phyloP scores from a whole-genome alignment of 2,888 invertebrate species.

The Eupithecia subumbrata region DNA sequence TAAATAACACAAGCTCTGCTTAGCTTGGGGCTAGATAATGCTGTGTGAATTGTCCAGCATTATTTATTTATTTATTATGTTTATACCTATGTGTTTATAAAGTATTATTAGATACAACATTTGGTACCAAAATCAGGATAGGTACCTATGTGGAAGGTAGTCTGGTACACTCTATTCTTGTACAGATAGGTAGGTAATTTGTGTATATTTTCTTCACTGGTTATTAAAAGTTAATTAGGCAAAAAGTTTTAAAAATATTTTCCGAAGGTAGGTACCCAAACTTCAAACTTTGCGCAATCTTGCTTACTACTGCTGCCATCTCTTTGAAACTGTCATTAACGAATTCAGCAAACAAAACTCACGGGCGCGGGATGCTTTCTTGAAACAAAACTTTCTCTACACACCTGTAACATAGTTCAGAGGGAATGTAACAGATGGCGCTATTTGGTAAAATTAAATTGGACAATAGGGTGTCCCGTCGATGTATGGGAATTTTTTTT shows the following conservation, averaged over 20 bases:
- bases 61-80: no score
- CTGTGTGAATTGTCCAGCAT: no score
- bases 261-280: not conserved
- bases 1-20: no score
- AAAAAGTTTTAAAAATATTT: not conserved
- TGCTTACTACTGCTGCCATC: slow-evolving; percentile 24
- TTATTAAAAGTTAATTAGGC: no score
- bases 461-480: not conserved
- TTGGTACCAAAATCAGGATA: no score
- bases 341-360: not conserved
- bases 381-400: not conserved
- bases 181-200: no score
- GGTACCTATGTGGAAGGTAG: no score
- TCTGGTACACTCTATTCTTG: no score
- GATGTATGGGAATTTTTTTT: no score
- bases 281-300: not conserved
- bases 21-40: no score
- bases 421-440: slow-evolving; percentile 36
- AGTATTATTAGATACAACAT: no score
- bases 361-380: not conserved
- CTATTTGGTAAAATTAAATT: slow-evolving; percentile 16
- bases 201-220: not conserved
- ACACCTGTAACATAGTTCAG: slow-evolving; percentile 19
- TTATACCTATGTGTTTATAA: no score
- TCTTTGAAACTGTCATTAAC: slow-evolving; percentile 15